These are phyloP conservation scores for Echeneis naucrates DNA, from an alignment of 2,797 vertebrate genomes.

Conservation along the genomic window DNA sequence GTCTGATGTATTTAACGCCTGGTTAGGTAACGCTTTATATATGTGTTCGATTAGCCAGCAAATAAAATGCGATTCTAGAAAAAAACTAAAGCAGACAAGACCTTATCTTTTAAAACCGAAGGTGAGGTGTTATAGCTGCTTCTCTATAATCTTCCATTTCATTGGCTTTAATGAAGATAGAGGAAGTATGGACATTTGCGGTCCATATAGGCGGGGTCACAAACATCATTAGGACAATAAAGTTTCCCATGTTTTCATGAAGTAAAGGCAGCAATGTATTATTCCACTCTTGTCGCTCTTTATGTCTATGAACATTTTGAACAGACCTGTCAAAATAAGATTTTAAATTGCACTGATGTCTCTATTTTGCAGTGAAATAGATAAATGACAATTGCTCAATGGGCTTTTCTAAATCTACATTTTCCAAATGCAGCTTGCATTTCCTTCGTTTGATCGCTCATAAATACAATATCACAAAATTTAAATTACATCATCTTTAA, in stretches of 20 bases:
- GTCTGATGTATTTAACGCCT: not conserved
- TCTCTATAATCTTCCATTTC: constrained; percentile 4
- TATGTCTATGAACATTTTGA: constrained; percentile 35
- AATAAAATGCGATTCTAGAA: not conserved
- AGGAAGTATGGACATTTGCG: not conserved
- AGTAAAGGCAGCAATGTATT: constrained; percentile 20
- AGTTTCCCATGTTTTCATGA: constrained; percentile 26
- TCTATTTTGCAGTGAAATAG: too few relatives aligned
- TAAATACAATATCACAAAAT: constrained; percentile 56
- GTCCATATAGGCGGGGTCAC: constrained; percentile 40
- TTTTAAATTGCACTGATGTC: constrained; percentile 36
- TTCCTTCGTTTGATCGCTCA: constrained; percentile 62
- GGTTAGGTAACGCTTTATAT: not conserved
- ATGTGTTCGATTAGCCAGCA: constrained; percentile 6
- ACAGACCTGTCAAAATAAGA: constrained; percentile 31
- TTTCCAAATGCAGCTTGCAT: constrained; percentile 53
- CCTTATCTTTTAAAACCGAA: not conserved
- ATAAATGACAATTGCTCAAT: constrained; percentile 68
- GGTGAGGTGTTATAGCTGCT: not conserved
- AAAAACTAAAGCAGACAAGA: not conserved
- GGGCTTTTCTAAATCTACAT: constrained; percentile 57
- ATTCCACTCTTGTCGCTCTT: constrained; percentile 5
- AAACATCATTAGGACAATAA: too few relatives aligned
- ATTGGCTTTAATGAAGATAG: constrained; percentile 8
- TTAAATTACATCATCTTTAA: constrained; percentile 61